Conservation (phyloP, 2,888 invertebrate genomes). For the Camptogramma bilineatum region DNA sequence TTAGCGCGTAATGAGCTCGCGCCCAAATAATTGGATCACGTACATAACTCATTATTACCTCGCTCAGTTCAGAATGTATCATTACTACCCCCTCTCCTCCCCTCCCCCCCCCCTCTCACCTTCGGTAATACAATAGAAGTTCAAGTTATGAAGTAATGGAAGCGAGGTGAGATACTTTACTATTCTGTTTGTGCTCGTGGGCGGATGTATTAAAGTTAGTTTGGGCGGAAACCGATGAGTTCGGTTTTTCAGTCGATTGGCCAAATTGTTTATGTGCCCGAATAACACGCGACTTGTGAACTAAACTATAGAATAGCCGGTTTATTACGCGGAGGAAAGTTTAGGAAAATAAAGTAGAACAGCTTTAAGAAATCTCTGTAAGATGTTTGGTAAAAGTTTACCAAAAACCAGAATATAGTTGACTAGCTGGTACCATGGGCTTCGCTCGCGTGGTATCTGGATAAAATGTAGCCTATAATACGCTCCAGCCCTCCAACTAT, state of each 20-base stretch:
- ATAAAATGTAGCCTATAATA: no score
- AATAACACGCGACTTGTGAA: constrained; percentile 6
- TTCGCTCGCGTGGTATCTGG: no score
- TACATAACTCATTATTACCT: constrained; percentile 87
- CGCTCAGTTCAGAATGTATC: constrained; percentile 83
- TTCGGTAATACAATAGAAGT: constrained; percentile 39
- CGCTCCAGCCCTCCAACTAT: no score
- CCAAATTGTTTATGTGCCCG: constrained; percentile 1
- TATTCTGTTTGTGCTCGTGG: constrained; percentile 37
- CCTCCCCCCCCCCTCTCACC: constrained; percentile 37
- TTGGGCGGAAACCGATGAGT: constrained; percentile 32
- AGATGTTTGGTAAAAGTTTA: neutral
- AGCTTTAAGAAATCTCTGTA: neutral
- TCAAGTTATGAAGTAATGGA: constrained; percentile 51
- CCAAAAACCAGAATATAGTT: neutral
- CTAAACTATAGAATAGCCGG: neutral
- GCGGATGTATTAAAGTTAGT: constrained; percentile 32
- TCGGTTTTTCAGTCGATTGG: constrained; percentile 23
- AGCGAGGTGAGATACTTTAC: constrained; percentile 48
- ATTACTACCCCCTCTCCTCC: constrained; percentile 60
- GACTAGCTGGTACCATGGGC: no score
- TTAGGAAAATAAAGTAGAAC: neutral
- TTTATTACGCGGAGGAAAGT: neutral
- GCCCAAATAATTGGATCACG: constrained; percentile 87
- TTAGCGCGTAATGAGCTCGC: constrained; percentile 86